Conservation (phyloP, 2,113 vertebrate species). For the Paracanthobrama guichenoti region DNA sequence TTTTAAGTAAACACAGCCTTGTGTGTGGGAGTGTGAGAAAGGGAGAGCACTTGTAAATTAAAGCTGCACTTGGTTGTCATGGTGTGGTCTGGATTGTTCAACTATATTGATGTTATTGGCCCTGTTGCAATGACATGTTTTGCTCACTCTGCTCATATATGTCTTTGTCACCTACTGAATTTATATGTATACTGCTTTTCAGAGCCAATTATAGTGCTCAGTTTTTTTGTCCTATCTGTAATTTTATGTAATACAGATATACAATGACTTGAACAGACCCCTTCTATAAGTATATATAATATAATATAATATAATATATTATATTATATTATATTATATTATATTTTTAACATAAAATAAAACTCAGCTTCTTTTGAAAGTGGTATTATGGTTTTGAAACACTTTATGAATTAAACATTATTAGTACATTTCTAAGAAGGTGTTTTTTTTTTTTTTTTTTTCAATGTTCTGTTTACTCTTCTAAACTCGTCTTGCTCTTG, state of each 20-base stretch:
- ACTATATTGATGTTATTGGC: background rate
- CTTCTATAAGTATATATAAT: too few relatives aligned
- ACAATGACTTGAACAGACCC: background rate
- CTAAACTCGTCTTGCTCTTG: background rate
- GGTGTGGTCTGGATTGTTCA: conserved; percentile 21
- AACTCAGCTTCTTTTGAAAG: background rate
- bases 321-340: too few relatives aligned
- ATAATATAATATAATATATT: too few relatives aligned
- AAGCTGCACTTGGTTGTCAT: conserved; percentile 23
- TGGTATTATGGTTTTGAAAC: background rate
- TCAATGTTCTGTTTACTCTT: background rate
- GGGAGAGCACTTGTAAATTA: background rate
- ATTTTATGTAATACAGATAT: background rate
- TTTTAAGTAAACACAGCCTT: conserved; percentile 28
- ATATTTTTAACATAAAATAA: background rate
- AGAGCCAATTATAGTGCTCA: background rate
- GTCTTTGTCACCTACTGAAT: background rate
- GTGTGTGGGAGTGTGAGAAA: conserved; percentile 36
- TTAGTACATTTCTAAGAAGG: background rate
- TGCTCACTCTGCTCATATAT: background rate
- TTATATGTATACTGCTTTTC: background rate
- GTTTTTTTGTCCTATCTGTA: background rate
- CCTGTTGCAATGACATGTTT: conserved; percentile 29
- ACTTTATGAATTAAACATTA: background rate
- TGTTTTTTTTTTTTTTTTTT: background rate